These are phyloP conservation scores for Augochlorella aurata DNA, from an alignment of 2,888 invertebrate species.

Conservation along the genomic window DNA sequence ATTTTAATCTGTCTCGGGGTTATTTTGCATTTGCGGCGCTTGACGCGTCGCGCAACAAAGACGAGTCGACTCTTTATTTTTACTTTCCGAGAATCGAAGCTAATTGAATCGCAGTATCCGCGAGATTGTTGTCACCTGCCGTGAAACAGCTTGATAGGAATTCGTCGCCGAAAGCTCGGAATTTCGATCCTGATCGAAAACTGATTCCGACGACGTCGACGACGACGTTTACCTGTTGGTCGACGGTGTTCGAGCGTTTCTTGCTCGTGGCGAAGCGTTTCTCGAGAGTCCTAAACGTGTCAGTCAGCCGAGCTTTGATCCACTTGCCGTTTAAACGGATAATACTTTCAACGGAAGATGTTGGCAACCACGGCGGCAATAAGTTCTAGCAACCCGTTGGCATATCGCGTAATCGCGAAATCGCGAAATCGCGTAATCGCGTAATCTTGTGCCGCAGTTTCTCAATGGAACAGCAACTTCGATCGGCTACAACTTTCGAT, in stretches of 20 bases:
- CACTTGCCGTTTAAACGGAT: slow-evolving; percentile 40
- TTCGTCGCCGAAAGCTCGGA: not conserved
- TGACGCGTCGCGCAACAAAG: no score
- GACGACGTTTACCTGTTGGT: slow-evolving; percentile 42
- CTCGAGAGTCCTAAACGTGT: slow-evolving; percentile 19
- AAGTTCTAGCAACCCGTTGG: not conserved
- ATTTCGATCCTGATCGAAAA: not conserved
- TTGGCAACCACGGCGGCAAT: slow-evolving; percentile 2
- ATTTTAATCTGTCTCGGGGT: no score
- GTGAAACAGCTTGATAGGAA: no score
- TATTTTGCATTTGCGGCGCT: no score
- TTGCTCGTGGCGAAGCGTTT: slow-evolving; percentile 28
- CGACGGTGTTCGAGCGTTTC: slow-evolving; percentile 15
- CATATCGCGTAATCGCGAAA: not conserved
- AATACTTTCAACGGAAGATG: slow-evolving; percentile 44
- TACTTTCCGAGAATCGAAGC: no score
- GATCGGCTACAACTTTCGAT: no score
- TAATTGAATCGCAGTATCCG: not conserved
- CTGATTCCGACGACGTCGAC: not conserved
- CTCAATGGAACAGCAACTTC: no score
- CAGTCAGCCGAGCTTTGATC: slow-evolving; percentile 37
- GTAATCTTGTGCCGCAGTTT: not conserved
- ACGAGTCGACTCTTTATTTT: no score
- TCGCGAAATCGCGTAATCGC: not conserved
- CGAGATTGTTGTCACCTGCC: not conserved